Base-by-base conservation (phyloP, 1,140 invertebrate genomes). In the Sipha flava region DNA sequence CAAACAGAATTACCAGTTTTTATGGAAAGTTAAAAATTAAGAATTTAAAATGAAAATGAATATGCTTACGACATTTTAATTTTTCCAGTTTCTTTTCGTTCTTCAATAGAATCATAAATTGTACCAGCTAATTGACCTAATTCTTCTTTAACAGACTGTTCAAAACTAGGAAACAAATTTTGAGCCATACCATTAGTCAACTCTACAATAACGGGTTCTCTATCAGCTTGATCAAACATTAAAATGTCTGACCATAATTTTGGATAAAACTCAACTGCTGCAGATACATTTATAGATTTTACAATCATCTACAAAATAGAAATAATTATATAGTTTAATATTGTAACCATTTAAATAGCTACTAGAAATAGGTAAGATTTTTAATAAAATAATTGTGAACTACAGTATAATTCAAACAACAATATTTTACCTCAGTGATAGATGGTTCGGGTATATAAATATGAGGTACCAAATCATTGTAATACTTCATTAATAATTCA, bases 181-280 rank as follows among this genome's bases (percentile, higher is more conserved):
- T 59, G 40, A 21, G 66, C 66, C 49, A 80, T 72, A 26, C 79
- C 79, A 45, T 57, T 57, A 16, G 29, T 57, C 12, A 80, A 68
- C 18, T 70, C 66, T 70, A 18, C 31, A 21, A 80, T 57, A 72
- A 80, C 31, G 1, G 47, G 34, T n/a, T 57, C 47, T 57, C 54
- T 66, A 54, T 80, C 79, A 16, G 66, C 49, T 40, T 88, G 88
- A 73, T 91, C 90, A 84, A 93, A 93, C 31, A 90, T 86, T 0
- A 91, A 86, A 82, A 94, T 89, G 83, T 95, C 92, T 1, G 92
- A 91, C 92, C 92, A 95, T 9, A 94, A 84, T 83, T 88, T 88
- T 1, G 93, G 91, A 68, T 95, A 85, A 37, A 91, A 87, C 57
- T 91, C 87, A 14, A 88, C 86, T 3, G 88, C 87, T 4, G 88